A percentile compares a stretch with the other conserved stretches of the same genome.
Conservation (phyloP, 2,888 invertebrate genomes). For the Noctua pronuba region DNA sequence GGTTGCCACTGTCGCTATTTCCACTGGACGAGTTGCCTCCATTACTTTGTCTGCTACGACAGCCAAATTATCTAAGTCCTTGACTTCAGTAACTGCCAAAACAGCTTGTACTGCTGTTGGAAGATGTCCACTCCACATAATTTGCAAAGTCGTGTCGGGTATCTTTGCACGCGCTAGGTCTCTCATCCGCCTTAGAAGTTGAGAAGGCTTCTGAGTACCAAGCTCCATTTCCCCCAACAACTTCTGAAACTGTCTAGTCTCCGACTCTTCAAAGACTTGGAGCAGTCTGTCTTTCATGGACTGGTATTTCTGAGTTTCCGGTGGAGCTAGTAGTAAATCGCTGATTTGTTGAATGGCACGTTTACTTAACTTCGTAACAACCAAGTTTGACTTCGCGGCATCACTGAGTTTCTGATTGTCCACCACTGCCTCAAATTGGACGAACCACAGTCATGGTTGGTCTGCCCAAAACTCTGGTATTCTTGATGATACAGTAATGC, state of each 20-base stretch:
- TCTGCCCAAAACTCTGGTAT: slow-evolving; percentile 3
- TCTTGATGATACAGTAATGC: neutral
- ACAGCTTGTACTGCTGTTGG: too few relatives aligned
- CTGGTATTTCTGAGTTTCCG: neutral
- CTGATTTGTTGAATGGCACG: neutral
- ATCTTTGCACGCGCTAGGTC: neutral
- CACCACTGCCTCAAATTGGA: neutral
- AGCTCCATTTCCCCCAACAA: neutral
- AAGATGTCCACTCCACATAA: too few relatives aligned
- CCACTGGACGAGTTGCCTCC: too few relatives aligned
- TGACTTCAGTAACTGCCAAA: too few relatives aligned
- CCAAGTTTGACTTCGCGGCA: neutral
- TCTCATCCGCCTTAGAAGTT: neutral
- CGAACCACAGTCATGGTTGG: neutral
- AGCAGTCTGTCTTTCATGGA: neutral
- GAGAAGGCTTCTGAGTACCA: neutral
- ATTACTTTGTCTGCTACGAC: too few relatives aligned
- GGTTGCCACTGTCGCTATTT: too few relatives aligned
- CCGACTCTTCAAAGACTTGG: slow-evolving; percentile 8
- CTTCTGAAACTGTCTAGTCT: neutral
- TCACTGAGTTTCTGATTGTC: neutral
- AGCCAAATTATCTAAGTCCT: too few relatives aligned
- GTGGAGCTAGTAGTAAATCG: neutral
- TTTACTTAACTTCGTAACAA: neutral
- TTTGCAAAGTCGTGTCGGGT: neutral